Base-by-base conservation (phyloP, 2,888 invertebrate genomes). In the Drosophila antonietae region DNA sequence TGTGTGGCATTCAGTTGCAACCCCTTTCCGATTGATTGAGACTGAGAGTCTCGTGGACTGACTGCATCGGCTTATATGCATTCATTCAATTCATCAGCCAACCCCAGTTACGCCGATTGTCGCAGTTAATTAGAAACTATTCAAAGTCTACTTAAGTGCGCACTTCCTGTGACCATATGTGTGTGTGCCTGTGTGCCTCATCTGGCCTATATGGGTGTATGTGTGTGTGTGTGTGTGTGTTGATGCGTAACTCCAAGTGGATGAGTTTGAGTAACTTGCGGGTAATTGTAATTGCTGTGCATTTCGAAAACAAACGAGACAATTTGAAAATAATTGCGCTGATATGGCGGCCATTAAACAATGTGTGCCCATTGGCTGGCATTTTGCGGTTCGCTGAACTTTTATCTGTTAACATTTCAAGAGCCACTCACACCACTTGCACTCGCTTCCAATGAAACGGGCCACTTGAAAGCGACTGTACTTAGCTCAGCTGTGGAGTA, bases 141-240 rank as follows among this genome's bases (percentile, higher is more conserved):
- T 85, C 85, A 88, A 73, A 89, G 87, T 86, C 75, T 84, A 84
- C 84, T 89, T 86, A 89, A 86, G 87, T 89, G 83, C 77, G 78
- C 80, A 79, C 68, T 88, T 89, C 85, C 85, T 79, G 84, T 75
- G 56, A 5, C 43, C 58, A 43, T 60, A 58, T 68, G 59, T 59
- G 62, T 59, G 60, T 66, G 61, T 55, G 68, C 46, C 60, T 58
- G 63, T 28, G 60, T 53, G 57, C 10, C 41, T 12, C 58, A 63
- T 71, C 53, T 55, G 53, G 70, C 62, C 58, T 61, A 49, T 61
- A 65, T 75, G 58, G 58, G 12, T 23, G 3, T 33, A 9, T 33
- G 33, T 33, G 63, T 78, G 88, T 87, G 88, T 33, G 33, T 33
- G 63, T 78, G 88, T 87, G 88, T 87, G 80, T 79, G 76, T 79